These are phyloP conservation scores for Tachyglossus aculeatus DNA, from an alignment of 2,797 vertebrate genomes.

Conservation along the genomic window DNA sequence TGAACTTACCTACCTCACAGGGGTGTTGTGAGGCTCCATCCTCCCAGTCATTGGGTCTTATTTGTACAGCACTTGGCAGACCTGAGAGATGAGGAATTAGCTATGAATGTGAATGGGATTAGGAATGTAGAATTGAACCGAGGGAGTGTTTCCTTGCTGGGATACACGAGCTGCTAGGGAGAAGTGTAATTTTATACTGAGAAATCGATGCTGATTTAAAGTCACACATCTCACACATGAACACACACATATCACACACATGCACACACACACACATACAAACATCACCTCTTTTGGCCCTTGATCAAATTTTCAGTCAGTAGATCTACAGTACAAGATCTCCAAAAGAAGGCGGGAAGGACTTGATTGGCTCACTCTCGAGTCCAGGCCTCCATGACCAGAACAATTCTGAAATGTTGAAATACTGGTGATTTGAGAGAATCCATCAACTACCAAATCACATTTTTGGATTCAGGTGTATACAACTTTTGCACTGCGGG, in stretches of 20 bases:
- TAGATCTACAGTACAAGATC: too few relatives aligned
- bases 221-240: conserved; percentile 23
- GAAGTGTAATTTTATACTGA: conserved; percentile 25
- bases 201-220: conserved; percentile 39
- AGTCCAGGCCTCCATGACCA: too few relatives aligned
- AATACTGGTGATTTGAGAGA: too few relatives aligned
- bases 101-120: neutral
- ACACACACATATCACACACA: conserved; percentile 1
- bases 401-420: too few relatives aligned
- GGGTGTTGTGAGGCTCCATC: conserved; percentile 56
- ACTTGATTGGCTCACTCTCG: neutral
- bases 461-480: too few relatives aligned
- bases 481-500: too few relatives aligned
- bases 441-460: too few relatives aligned
- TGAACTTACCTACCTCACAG: conserved; percentile 54
- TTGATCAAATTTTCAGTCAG: too few relatives aligned
- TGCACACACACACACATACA: too few relatives aligned
- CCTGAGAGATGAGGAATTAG: conserved; percentile 2
- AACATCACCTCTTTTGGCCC: too few relatives aligned
- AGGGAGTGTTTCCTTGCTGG: conserved; percentile 20
- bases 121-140: neutral
- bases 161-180: neutral
- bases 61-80: conserved; percentile 34
- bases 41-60: conserved; percentile 1
- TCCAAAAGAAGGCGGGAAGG: neutral